Conservation (phyloP, 2,113 vertebrate genomes). For the Hippopotamus amphibius region DNA sequence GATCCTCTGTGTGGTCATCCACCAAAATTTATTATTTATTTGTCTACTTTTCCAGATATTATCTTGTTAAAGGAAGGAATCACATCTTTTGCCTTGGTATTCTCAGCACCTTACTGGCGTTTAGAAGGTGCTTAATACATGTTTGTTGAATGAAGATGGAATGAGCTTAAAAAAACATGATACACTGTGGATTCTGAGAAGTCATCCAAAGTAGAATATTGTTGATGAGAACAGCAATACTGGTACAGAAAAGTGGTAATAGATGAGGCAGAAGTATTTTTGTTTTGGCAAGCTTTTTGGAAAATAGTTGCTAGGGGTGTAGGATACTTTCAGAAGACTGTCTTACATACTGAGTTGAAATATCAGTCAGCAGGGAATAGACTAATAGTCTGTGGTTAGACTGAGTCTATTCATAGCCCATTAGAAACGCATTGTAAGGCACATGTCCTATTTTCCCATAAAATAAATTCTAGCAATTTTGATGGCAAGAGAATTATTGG, state of each 20-base stretch:
- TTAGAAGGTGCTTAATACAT: neutral
- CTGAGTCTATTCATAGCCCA: neutral
- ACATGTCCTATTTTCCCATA: neutral
- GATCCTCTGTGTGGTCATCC: neutral
- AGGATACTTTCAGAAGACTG: slow-evolving; percentile 5
- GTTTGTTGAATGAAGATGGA: neutral
- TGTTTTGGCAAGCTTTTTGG: slow-evolving; percentile 47
- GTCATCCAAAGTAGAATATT: neutral
- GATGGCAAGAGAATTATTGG: neutral
- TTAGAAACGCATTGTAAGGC: slow-evolving; percentile 26
- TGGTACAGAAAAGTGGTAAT: neutral
- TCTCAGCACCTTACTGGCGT: neutral
- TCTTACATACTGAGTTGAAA: slow-evolving; percentile 27
- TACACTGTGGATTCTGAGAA: neutral
- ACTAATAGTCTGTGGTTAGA: slow-evolving; percentile 48
- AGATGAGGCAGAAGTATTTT: neutral
- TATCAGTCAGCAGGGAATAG: neutral
- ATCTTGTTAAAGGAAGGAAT: neutral
- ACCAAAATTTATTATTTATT: neutral
- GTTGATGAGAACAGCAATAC: neutral
- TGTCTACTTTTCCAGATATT: neutral
- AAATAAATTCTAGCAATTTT: slow-evolving; percentile 51
- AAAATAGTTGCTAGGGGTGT: slow-evolving; percentile 50
- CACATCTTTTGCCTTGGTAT: neutral
- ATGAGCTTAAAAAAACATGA: neutral